Evolutionary conservation across 2,797 vertebrate genomes (phyloP), one percentile per base, ranked within the genome.

Genomic region (Spondyliosoma cantharus): DNA sequence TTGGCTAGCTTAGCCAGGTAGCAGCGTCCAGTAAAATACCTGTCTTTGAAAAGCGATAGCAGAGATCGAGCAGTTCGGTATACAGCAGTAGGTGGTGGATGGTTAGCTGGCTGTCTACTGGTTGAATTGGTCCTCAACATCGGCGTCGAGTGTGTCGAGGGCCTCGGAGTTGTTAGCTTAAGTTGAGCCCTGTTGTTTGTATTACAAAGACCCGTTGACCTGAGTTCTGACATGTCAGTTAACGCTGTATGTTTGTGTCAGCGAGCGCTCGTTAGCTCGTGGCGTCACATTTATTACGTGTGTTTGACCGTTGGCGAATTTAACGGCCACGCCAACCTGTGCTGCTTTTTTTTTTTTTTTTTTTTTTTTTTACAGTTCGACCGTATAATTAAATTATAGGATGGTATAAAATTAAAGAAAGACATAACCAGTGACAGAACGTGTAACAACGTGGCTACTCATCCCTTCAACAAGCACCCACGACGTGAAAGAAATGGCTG

Each of bases 1-100:
- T 66, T 17, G 45, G 11, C 50, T 83, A 88, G 90, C 83, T 84
- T 85, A 65, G 74, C 82, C 65, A 76, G 53, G 17, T 71, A 78
- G 63, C 79, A 77, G 32, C 25, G 60, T 81, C 52, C 59, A 65
- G 22, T 53, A 48, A 67, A 32, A 4, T 58, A 65, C 50, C 5
- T 64, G 49, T 50, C 19, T 76, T 64, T 57, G 0, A 11, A 45
- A 43, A 32, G 7, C n/a, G 3, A 56, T 5, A 19, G 15, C 17
- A 50, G 24, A 71, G 8, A n/a, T 42, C 5, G 2, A 3, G 7
- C 13, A 15, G 3, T 24, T 32, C 0, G 16, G 56, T 7, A 0
- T 5, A 17, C 14, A 2, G 14, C n/a, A 19, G 0, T 2, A 7
- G 1, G 3, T 27, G 24, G 0, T n/a, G 32, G 27, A 1, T 25